phyloP scores from a whole-genome alignment of 1,140 invertebrate species.

The Calephelis nemesis region DNA sequence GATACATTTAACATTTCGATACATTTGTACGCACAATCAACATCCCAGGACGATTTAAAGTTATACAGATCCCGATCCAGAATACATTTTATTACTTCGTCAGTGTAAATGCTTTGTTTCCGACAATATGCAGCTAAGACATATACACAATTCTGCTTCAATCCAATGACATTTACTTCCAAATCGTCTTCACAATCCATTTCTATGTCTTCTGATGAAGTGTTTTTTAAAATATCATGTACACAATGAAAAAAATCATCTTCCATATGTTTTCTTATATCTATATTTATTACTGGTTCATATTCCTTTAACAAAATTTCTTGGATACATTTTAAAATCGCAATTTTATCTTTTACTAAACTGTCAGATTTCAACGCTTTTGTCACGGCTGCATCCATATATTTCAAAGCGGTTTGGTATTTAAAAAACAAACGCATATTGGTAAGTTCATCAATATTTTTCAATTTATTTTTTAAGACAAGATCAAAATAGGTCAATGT shows the following conservation, averaged over 20 bases:
- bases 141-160: slow-evolving; percentile 53
- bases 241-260: slow-evolving; percentile 53
- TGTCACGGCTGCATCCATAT: slow-evolving; percentile 37
- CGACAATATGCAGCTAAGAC: slow-evolving; percentile 58
- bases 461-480: slow-evolving; percentile 38
- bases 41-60: slow-evolving; percentile 42
- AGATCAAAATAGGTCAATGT: slow-evolving; percentile 45
- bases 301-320: slow-evolving; percentile 48
- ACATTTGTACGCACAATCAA: slow-evolving; percentile 48
- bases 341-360: slow-evolving; percentile 44
- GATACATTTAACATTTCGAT: slow-evolving; percentile 47
- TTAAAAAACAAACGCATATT: slow-evolving; percentile 29
- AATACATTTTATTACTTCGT: slow-evolving; percentile 55
- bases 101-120: slow-evolving; percentile 38
- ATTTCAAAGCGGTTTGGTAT: slow-evolving; percentile 37
- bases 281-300: slow-evolving; percentile 34
- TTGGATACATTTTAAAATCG: slow-evolving; percentile 41
- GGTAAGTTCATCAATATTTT: slow-evolving; percentile 30
- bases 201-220: slow-evolving; percentile 40
- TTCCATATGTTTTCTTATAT: slow-evolving; percentile 43
- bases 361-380: slow-evolving; percentile 38
- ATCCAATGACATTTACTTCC: slow-evolving; percentile 40
- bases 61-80: slow-evolving; percentile 54
- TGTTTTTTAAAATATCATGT: slow-evolving; percentile 47
- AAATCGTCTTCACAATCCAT: slow-evolving; percentile 43